Conservation (phyloP, 2,113 vertebrate genomes). For the Oncorhynchus mykiss region DNA sequence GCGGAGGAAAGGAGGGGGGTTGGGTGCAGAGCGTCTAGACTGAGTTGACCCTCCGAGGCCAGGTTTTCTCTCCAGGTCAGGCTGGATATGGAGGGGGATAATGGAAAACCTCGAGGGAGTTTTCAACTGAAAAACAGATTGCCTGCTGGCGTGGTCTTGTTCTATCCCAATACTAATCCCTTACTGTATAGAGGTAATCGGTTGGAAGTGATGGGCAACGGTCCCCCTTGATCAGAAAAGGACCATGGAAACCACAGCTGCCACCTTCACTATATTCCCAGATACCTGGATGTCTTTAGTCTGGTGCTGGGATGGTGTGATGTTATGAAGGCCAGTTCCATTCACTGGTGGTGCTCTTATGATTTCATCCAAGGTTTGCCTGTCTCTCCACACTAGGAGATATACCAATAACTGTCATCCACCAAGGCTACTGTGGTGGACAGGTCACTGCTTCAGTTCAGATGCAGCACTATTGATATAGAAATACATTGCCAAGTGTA, state of each 20-base stretch:
- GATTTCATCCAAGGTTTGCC: constrained; percentile 7
- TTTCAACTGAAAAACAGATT: constrained; percentile 80
- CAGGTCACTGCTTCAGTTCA: not conserved
- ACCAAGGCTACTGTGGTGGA: not conserved
- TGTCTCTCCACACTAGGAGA: not conserved
- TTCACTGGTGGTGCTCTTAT: constrained; percentile 35
- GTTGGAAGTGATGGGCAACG: constrained; percentile 72
- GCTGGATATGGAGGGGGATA: constrained; percentile 79
- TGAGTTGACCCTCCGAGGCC: constrained; percentile 82
- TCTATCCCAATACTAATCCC: constrained; percentile 66
- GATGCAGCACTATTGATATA: not conserved
- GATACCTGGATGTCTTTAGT: constrained; percentile 43
- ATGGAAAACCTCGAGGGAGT: constrained; percentile 87
- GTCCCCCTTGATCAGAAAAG: constrained; percentile 61
- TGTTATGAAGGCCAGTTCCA: constrained; percentile 16
- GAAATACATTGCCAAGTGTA: not conserved
- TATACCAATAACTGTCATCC: not conserved
- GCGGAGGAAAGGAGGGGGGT: constrained; percentile 37
- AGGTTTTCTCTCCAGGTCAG: constrained; percentile 79
- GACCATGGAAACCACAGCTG: constrained; percentile 43
- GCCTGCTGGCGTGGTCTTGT: constrained; percentile 73
- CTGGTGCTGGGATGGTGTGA: constrained; percentile 1
- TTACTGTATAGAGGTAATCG: constrained; percentile 76
- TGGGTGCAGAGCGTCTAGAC: constrained; percentile 70
- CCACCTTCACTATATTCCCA: constrained; percentile 35